These are phyloP conservation scores for Acanthopleura granulata DNA, from an alignment of 2,888 invertebrate genomes.

Conservation along the genomic window DNA sequence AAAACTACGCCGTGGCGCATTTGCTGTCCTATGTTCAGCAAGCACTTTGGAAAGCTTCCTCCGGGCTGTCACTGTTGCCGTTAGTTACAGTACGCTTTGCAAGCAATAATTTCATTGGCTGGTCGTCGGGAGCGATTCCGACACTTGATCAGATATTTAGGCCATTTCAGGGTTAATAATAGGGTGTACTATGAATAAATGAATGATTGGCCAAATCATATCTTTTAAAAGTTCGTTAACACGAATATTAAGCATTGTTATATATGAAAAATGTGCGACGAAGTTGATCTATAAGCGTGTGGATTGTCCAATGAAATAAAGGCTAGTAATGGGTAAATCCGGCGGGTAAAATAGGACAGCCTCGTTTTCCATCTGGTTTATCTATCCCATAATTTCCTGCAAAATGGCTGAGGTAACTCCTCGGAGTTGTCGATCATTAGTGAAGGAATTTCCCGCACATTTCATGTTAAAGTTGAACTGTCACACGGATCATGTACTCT, in stretches of 20 bases:
- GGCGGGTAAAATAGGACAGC: slow-evolving; percentile 33
- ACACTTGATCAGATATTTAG: too few species aligned
- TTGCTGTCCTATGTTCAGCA: too few species aligned
- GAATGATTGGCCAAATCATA: too few species aligned
- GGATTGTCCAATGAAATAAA: slow-evolving; percentile 38
- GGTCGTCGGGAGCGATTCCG: too few species aligned
- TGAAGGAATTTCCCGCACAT: slow-evolving; percentile 36
- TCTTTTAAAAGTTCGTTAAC: too few species aligned
- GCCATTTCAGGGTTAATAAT: too few species aligned
- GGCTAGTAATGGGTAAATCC: slow-evolving; percentile 4
- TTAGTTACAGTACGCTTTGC: slow-evolving; percentile 30
- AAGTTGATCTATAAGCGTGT: too few species aligned
- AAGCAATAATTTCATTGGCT: too few species aligned
- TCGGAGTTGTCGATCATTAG: slow-evolving; percentile 28
- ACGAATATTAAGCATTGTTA: too few species aligned
- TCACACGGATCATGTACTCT: slow-evolving; percentile 26
- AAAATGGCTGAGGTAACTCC: slow-evolving; percentile 68
- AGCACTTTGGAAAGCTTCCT: not conserved
- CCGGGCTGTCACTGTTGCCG: slow-evolving; percentile 34
- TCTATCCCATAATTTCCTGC: slow-evolving; percentile 58
- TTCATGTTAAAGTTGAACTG: slow-evolving; percentile 19
- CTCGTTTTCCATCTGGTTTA: slow-evolving; percentile 55
- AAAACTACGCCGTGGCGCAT: too few species aligned
- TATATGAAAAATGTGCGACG: too few species aligned
- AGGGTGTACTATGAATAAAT: too few species aligned